Evolutionary conservation across 2,797 vertebrate genomes (phyloP).

Genomic region (Spinibarbus caldwelli): DNA sequence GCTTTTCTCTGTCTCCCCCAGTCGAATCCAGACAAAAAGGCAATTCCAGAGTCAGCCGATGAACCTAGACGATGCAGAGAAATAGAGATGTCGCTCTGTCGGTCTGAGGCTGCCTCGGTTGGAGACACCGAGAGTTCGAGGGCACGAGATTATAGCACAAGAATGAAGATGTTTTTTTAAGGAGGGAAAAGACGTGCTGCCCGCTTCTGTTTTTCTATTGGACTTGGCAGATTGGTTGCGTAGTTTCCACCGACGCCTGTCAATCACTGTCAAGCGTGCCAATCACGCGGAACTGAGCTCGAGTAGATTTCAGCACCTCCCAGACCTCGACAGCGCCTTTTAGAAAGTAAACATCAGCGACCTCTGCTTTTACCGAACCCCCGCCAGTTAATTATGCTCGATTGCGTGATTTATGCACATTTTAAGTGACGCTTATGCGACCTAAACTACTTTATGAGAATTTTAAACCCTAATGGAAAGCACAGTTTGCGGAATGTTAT

Average conservation of each 20-base stretch:
- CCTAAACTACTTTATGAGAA: neutral
- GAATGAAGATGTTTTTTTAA: conserved; percentile 81
- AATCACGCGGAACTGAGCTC: conserved; percentile 82
- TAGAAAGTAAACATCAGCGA: conserved; percentile 80
- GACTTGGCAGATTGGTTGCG: conserved; percentile 90
- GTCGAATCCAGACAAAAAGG: conserved; percentile 67
- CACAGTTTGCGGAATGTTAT: neutral
- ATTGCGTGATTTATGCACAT: conserved; percentile 18
- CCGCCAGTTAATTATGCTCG: conserved; percentile 62
- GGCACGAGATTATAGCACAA: conserved; percentile 78
- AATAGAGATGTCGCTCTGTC: conserved; percentile 70
- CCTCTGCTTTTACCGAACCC: conserved; percentile 64
- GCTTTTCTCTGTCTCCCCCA: conserved; percentile 54
- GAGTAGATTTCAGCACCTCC: conserved; percentile 82
- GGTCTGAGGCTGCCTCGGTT: conserved; percentile 76
- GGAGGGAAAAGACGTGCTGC: conserved; percentile 78
- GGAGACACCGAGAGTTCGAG: conserved; percentile 74
- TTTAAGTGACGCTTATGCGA: neutral
- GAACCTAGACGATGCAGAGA: conserved; percentile 63
- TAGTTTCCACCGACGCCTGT: conserved; percentile 91
- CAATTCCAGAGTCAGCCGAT: conserved; percentile 74
- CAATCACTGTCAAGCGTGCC: conserved; percentile 92
- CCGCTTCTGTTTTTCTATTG: conserved; percentile 86
- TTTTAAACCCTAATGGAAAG: neutral
- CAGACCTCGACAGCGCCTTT: conserved; percentile 76